Evolutionary conservation across 1,140 invertebrate genomes (phyloP).

Genomic region (Adelges cooleyi): DNA sequence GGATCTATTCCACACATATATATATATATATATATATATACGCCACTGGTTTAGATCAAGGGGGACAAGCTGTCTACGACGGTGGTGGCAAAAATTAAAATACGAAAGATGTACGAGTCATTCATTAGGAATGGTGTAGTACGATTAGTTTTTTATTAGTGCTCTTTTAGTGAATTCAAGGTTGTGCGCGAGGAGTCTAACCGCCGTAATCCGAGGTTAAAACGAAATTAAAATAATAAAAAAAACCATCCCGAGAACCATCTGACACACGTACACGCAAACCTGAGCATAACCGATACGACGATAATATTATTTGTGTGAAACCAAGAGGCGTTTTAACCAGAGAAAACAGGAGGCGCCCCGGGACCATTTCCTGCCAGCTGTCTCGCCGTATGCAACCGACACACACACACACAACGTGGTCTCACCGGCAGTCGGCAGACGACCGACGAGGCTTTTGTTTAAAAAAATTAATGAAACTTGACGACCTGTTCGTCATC

Average conservation of each 20-base stretch:
- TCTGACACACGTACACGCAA: constrained; percentile 10
- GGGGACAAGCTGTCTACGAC: background rate
- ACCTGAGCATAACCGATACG: background rate
- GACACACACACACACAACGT: background rate
- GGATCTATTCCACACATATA: too few species aligned
- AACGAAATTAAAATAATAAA: background rate
- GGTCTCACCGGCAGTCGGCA: background rate
- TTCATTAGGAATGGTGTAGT: background rate
- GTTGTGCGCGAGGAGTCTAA: background rate
- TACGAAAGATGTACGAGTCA: background rate
- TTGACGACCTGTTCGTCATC: constrained; percentile 18
- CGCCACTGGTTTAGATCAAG: too few species aligned
- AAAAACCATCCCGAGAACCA: constrained; percentile 19
- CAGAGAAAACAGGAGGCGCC: constrained; percentile 18
- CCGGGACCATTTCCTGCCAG: constrained; percentile 22
- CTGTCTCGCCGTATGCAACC: constrained; percentile 23
- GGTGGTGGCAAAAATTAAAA: background rate
- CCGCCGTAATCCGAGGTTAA: constrained; percentile 7
- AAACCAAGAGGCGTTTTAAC: constrained; percentile 18
- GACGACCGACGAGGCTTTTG: constrained; percentile 18
- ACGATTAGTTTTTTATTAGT: background rate
- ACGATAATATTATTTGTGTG: background rate
- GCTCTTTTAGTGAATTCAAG: background rate
- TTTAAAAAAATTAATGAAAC: constrained; percentile 12
- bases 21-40: too few species aligned